Conservation (phyloP, 2,113 vertebrate genomes). For the Alethe castanea region DNA sequence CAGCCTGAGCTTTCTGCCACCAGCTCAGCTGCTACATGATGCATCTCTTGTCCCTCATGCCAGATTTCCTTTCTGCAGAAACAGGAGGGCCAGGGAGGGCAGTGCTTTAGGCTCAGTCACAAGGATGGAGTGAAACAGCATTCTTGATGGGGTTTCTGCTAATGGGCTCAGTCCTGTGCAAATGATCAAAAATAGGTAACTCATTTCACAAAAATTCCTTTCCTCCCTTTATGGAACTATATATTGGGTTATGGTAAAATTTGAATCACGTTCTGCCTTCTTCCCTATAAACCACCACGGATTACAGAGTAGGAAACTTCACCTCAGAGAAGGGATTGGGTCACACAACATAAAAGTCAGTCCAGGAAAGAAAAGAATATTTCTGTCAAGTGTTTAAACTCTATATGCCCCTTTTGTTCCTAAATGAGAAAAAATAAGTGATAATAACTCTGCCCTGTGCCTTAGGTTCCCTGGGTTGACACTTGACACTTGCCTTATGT, state of each 20-base stretch:
- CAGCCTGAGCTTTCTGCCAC: not conserved
- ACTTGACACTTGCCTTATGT: not conserved
- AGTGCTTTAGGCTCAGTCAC: not conserved
- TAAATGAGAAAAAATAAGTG: not conserved
- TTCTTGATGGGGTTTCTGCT: not conserved
- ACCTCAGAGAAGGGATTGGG: not conserved
- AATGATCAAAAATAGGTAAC: not conserved
- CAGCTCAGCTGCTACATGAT: not conserved
- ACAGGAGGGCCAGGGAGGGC: not conserved
- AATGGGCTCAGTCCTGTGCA: not conserved
- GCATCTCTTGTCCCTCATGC: not conserved
- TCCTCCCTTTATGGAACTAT: not conserved
- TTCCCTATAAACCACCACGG: not conserved
- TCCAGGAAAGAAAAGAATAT: not conserved
- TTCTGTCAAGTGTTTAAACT: not conserved
- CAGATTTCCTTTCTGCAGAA: not conserved
- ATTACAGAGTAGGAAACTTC: not conserved
- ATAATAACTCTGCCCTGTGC: not conserved
- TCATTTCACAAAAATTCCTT: not conserved
- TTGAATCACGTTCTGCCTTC: rapidly evolving
- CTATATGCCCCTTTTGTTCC: not conserved
- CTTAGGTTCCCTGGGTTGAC: not conserved
- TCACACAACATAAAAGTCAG: not conserved
- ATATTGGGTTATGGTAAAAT: not conserved
- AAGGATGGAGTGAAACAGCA: not conserved